phyloP scores from a whole-genome alignment of 2,888 invertebrate species.

The Eumerus sabulonum region DNA sequence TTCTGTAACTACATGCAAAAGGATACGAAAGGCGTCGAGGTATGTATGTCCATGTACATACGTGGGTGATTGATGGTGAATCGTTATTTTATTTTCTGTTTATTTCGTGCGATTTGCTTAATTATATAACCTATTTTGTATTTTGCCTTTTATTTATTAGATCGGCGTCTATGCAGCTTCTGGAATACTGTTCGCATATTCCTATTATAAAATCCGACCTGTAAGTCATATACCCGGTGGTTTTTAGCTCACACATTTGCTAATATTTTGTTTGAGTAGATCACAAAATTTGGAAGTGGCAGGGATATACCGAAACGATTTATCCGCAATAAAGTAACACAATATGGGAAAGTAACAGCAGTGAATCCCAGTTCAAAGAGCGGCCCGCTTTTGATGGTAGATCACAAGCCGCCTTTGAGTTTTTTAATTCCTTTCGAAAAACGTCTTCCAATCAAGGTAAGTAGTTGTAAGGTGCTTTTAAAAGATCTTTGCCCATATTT shows the following conservation, averaged over 20 bases:
- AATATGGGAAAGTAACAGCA: constrained; percentile 44
- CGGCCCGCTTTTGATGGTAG: constrained; percentile 50
- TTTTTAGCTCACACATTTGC: background rate
- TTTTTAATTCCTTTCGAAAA: constrained; percentile 41
- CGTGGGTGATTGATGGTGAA: too few relatives aligned
- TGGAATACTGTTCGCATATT: constrained; percentile 51
- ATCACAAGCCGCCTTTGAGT: constrained; percentile 52
- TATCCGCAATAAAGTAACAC: constrained; percentile 49
- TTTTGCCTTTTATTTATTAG: constrained; percentile 22
- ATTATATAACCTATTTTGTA: constrained; percentile 46
- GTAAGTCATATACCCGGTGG: constrained; percentile 18
- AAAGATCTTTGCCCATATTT: background rate
- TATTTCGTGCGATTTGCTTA: constrained; percentile 20
- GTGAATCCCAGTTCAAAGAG: constrained; percentile 53
- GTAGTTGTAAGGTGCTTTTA: background rate
- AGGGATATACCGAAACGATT: constrained; percentile 51
- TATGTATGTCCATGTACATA: constrained; percentile 10
- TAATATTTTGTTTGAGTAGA: constrained; percentile 24
- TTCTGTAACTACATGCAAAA: constrained; percentile 57
- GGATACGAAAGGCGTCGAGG: constrained; percentile 59
- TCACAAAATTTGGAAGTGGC: constrained; percentile 57
- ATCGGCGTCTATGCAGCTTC: constrained; percentile 52
- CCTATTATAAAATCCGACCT: constrained; percentile 57
- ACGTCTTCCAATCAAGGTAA: constrained; percentile 45
- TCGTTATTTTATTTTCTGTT: background rate